phyloP scores from a whole-genome alignment of 1,140 invertebrate genomes.

The Drosophila tropicalis region DNA sequence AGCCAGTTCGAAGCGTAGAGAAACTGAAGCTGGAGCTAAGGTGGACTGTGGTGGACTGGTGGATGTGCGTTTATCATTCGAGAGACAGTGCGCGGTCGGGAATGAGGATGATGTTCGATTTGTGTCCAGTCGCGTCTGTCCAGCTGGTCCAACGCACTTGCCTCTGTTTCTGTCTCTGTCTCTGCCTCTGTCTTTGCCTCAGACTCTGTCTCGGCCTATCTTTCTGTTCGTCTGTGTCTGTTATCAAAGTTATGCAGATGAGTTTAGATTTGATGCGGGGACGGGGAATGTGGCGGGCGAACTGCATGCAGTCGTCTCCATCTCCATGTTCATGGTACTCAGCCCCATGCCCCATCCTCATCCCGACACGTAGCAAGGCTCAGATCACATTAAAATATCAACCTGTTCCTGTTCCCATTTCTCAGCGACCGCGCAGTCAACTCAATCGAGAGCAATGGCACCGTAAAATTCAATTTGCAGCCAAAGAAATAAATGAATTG shows the following conservation, averaged over 20 bases:
- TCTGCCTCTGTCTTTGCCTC: conserved; percentile 12
- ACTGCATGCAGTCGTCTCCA: conserved; percentile 3
- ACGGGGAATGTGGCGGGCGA: neutral
- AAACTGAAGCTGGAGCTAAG: conserved; percentile 14
- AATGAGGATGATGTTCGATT: conserved; percentile 36
- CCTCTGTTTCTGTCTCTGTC: conserved; percentile 5
- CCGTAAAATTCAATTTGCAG: conserved; percentile 21
- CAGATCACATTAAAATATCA: conserved; percentile 23
- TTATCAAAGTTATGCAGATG: conserved; percentile 35
- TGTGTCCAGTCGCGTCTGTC: conserved; percentile 18
- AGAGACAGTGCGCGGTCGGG: conserved; percentile 30
- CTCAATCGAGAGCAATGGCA: conserved; percentile 20
- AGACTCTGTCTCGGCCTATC: conserved; percentile 14
- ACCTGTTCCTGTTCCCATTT: conserved; percentile 25
- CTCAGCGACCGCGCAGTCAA: conserved; percentile 15
- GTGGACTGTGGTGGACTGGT: neutral
- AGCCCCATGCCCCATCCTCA: neutral
- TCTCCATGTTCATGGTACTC: neutral
- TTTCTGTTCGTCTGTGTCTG: conserved; percentile 17
- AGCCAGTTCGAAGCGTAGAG: conserved; percentile 15
- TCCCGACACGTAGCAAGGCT: conserved; percentile 5
- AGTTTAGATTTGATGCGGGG: conserved; percentile 15
- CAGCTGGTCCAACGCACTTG: conserved; percentile 2
- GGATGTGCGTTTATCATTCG: conserved; percentile 40
- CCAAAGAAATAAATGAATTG: conserved; percentile 15